Evolutionary conservation across 2,113 vertebrate genomes (phyloP), one percentile per base, ranked within the genome.

Genomic region (Amazona vittata): DNA sequence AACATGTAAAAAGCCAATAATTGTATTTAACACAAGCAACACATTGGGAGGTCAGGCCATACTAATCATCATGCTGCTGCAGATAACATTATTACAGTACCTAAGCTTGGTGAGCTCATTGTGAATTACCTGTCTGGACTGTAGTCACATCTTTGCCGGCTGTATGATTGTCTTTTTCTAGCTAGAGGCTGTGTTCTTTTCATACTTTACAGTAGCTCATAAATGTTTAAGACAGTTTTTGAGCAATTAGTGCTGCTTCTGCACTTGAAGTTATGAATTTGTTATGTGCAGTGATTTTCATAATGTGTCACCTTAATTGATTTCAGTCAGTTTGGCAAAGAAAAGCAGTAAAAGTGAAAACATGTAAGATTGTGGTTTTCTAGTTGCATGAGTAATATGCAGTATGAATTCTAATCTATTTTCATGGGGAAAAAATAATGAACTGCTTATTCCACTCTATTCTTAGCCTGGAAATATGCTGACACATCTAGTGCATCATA

Each of bases 201-300:
- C 65, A 33, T 91, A 75, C 62, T 91, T 92, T 86, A 94, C 83
- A 75, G 69, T 86, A 89, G 90, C 57, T 92, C 76, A 92, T 96
- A 86, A 96, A 96, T 96, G 83, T 93, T 96, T 95, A 94, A 93
- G 94, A 71, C 55, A 78, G 74, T 81, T 94, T 96, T 95, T 92
- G 80, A 97, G 86, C 88, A 96, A 94, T 97, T 97, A 96, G 92
- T 94, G 80, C 79, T 89, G 39, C 88, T 96, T 93, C 90, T 94
- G 82, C 46, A 94, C 50, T 88, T 75, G 85, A 93, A 96, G 83
- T 83, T 96, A 92, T n/a, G 83, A 96, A 96, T 95, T 96, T 92
- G 92, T 96, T 96, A 90, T 92, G 86, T 92, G 86, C 73, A 91
- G 75, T 82, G 85, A 90, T 90, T 94, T 96, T 96, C 87, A 77